These are phyloP conservation scores for Noturus placidus DNA, from an alignment of 2,113 vertebrate genomes.

Conservation along the genomic window DNA sequence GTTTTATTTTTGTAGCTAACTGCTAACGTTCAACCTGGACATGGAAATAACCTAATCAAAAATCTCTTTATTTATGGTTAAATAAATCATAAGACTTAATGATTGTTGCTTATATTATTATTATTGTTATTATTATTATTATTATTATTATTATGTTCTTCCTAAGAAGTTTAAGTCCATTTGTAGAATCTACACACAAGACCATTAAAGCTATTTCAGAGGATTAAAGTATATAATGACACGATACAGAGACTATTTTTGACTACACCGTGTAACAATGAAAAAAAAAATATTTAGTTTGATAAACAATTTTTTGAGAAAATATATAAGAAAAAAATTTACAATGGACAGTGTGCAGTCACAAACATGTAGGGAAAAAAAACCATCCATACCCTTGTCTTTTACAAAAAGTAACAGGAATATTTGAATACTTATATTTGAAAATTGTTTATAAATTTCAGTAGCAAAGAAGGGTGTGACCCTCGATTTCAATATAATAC, in stretches of 20 bases:
- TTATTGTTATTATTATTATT: too few relatives aligned
- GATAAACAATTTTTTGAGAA: background rate
- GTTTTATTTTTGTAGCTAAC: background rate
- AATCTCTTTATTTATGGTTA: background rate
- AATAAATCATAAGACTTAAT: background rate
- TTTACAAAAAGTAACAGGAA: background rate
- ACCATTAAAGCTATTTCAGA: constrained; percentile 30
- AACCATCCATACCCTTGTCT: background rate
- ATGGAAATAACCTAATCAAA: background rate
- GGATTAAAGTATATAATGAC: constrained; percentile 3
- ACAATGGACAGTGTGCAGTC: background rate
- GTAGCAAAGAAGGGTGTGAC: background rate
- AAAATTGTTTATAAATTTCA: constrained; percentile 2
- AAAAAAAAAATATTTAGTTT: constrained; percentile 32
- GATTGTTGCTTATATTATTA: background rate
- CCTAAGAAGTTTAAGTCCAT: background rate
- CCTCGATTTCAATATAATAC: background rate
- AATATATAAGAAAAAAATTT: background rate
- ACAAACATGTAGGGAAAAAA: background rate
- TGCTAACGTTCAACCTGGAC: background rate
- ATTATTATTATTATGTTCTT: too few relatives aligned
- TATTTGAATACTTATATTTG: background rate
- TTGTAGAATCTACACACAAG: constrained; percentile 21
- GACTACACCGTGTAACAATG: constrained; percentile 11
- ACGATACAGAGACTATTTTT: constrained; percentile 3